Conservation (phyloP, 2,113 vertebrate genomes). For the Dunckerocampus dactyliophorus region DNA sequence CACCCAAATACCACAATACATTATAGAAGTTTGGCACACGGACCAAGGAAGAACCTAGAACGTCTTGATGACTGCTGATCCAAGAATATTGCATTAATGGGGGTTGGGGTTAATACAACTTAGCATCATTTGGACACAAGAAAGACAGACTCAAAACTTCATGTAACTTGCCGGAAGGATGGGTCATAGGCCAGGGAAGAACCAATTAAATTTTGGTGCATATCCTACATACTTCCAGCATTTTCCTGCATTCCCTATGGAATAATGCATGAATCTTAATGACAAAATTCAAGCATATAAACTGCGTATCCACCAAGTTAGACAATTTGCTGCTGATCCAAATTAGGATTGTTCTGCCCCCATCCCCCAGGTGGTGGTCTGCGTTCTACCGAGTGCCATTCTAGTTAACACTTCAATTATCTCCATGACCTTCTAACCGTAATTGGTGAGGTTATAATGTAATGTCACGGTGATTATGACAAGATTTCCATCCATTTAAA, state of each 20-base stretch:
- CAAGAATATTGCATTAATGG: too few relatives aligned
- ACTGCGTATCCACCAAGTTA: neutral
- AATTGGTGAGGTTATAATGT: neutral
- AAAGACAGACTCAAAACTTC: too few relatives aligned
- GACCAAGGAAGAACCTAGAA: too few relatives aligned
- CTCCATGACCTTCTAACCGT: neutral
- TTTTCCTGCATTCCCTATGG: neutral
- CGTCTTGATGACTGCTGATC: too few relatives aligned
- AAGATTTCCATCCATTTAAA: neutral
- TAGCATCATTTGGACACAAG: too few relatives aligned
- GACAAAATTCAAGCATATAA: neutral
- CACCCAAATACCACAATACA: too few relatives aligned
- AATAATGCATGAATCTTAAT: slow-evolving; percentile 3
- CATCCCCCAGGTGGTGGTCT: neutral
- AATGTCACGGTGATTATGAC: neutral
- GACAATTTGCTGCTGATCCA: neutral
- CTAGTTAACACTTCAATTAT: slow-evolving; percentile 6
- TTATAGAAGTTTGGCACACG: too few relatives aligned
- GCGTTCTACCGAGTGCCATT: neutral
- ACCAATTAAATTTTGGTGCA: neutral
- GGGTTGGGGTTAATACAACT: too few relatives aligned
- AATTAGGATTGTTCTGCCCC: neutral
- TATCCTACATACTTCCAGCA: neutral
- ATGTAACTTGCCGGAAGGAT: too few relatives aligned
- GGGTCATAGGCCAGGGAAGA: neutral